A percentile compares a stretch with the other conserved stretches of the same genome.
Conservation (phyloP, 2,113 vertebrate species). For the human (Homo sapiens) region DNA sequence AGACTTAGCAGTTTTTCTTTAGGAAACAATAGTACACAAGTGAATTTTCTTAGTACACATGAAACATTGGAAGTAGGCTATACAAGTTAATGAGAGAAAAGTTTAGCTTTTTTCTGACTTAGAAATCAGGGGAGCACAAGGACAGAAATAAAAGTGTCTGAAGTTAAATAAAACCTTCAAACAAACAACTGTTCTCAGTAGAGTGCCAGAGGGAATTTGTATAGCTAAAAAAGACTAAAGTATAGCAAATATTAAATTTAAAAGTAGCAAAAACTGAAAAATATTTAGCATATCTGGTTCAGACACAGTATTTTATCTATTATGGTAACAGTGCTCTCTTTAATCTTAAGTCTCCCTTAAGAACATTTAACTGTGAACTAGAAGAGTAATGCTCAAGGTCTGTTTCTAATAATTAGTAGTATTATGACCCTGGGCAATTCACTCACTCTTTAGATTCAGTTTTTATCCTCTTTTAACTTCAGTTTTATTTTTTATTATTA, state of each 20-base stretch:
- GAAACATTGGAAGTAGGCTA: neutral
- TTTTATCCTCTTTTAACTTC: neutral
- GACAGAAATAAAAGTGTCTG: neutral
- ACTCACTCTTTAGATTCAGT: neutral
- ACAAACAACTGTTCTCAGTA: neutral
- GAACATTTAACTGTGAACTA: conserved; percentile 10
- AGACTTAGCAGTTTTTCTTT: neutral
- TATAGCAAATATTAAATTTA: conserved; percentile 5
- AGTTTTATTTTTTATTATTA: conserved; percentile 23
- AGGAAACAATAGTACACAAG: neutral
- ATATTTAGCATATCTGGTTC: conserved; percentile 53
- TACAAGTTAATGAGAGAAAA: conserved; percentile 24
- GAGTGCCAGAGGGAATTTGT: conserved; percentile 6
- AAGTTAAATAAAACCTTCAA: conserved; percentile 25
- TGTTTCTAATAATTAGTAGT: neutral
- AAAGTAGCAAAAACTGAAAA: conserved; percentile 21
- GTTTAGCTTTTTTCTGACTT: neutral
- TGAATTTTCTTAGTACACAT: neutral
- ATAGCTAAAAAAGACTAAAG: neutral
- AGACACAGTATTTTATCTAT: conserved; percentile 30
- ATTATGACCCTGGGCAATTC: neutral
- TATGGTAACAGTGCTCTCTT: neutral
- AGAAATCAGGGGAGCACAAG: conserved; percentile 11
- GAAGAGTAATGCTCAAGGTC: neutral
- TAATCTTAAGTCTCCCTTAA: conserved; percentile 45